phyloP scores from a whole-genome alignment of 2,113 vertebrate species.

The Gavialis gangeticus region DNA sequence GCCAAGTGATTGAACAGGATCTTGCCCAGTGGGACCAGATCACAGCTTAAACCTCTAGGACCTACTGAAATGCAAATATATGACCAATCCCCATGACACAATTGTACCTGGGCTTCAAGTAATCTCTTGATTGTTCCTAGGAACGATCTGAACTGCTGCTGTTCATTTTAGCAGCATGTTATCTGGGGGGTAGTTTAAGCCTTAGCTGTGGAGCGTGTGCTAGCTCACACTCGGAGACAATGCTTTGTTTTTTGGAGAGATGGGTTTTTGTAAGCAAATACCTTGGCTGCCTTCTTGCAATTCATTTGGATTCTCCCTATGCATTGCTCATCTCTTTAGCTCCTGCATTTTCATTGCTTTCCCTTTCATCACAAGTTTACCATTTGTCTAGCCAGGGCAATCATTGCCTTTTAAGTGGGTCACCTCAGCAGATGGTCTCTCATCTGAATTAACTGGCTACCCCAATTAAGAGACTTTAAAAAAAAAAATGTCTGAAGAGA shows the following conservation, averaged over 20 bases:
- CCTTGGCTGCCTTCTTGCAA: background rate
- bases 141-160: background rate
- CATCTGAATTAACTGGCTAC: background rate
- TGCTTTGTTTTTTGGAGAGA: background rate
- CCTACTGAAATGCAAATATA: background rate
- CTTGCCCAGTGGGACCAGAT: background rate
- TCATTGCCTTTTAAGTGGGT: background rate
- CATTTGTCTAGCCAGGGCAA: background rate
- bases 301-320: fast-evolving
- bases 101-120: background rate
- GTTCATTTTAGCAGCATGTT: background rate
- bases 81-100: background rate
- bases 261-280: background rate
- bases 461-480: background rate
- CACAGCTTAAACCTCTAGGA: background rate
- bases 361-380: background rate
- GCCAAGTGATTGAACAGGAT: background rate
- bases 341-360: background rate
- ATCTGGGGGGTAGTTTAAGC: background rate
- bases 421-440: background rate
- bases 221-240: background rate
- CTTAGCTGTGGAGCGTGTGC: fast-evolving
- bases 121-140: background rate
- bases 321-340: background rate
- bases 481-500: background rate